Evolutionary conservation across 2,888 invertebrate species (phyloP).

Genomic region (Nemotelus nigrinus): DNA sequence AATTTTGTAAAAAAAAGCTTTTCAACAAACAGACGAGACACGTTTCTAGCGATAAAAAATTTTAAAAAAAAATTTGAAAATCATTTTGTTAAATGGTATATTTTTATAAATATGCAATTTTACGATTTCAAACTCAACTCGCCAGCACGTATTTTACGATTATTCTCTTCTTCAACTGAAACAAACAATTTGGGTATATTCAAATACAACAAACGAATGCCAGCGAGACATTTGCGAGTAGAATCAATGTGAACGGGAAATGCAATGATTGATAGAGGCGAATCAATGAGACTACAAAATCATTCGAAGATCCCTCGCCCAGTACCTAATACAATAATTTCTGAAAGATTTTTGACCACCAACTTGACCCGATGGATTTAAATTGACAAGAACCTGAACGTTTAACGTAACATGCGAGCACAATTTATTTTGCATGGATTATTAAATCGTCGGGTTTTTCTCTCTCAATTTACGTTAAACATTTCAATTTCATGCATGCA

Average conservation of each 20-base stretch:
- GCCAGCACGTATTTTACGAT: not conserved
- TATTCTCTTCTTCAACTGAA: not conserved
- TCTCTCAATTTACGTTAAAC: not conserved
- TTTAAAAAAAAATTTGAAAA: too few relatives aligned
- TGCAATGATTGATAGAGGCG: constrained; percentile 11
- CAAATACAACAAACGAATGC: constrained; percentile 9
- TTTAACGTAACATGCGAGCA: not conserved
- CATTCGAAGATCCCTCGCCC: not conserved
- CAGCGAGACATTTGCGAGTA: not conserved
- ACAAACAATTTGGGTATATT: constrained; percentile 19
- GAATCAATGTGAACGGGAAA: constrained; percentile 8
- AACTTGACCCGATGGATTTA: not conserved
- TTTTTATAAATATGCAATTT: too few relatives aligned
- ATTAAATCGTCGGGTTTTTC: constrained; percentile 2
- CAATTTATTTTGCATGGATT: constrained; percentile 24
- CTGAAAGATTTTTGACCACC: constrained; percentile 11
- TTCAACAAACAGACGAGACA: too few relatives aligned
- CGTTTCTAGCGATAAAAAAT: too few relatives aligned
- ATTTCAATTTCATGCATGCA: constrained; percentile 14
- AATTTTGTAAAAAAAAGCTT: too few relatives aligned
- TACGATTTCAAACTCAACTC: not conserved
- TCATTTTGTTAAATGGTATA: too few relatives aligned
- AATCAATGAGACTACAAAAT: not conserved
- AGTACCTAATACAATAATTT: not conserved
- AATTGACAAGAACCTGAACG: not conserved